Evolutionary conservation across 2,888 invertebrate species (phyloP), one percentile per base, ranked within the genome.

Genomic region (Cephus pulcher): DNA sequence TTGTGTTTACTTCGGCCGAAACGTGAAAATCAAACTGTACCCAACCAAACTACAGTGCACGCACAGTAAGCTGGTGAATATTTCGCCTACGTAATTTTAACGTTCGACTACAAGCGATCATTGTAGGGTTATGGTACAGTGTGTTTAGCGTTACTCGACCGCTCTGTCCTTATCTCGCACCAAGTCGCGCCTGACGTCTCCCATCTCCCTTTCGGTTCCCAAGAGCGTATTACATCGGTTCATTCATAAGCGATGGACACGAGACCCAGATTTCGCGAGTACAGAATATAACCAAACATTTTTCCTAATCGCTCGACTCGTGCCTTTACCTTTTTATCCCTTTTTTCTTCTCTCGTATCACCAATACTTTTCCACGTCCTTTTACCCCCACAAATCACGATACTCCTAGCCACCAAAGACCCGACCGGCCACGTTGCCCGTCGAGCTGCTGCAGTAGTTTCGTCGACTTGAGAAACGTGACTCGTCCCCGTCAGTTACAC

Each of bases 261-360:
- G 74, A 74, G 74, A 74, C 74, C 74, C 74, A 37, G 34, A n/a
- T 37, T 74, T 23, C n/a, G 6, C 74, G 34, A 11, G 9, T 56
- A 15, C 9, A 9, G 9, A 23, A 23, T 23, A 56, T 56, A 56
- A 6, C 9, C 15, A 40, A 15, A 40, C 0, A 56, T 23, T 56
- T 56, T 56, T 56, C 23, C 9, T 56, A 23, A 56, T 56, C 9
- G 9, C 23, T 23, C 2, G 1, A 9, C 56, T 56, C 56, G 23
- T 56, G 23, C 35, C 12, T 35, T 11, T 12, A 12, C 12, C 11
- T 34, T 15, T 12, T 12, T 12, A 4, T 33, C 9, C 1, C 9
- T 40, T 40, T 23, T 56, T 2, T 56, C 23, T 23, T 9, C 6
- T 23, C 0, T 56, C 56, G 56, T 23, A 23, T 9, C 23, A 6